Percentiles rank a stretch among this genome's conserved stretches.
Evolutionary conservation across 2,113 vertebrate species (phyloP).

Genomic region (Coreoperca whiteheadi): DNA sequence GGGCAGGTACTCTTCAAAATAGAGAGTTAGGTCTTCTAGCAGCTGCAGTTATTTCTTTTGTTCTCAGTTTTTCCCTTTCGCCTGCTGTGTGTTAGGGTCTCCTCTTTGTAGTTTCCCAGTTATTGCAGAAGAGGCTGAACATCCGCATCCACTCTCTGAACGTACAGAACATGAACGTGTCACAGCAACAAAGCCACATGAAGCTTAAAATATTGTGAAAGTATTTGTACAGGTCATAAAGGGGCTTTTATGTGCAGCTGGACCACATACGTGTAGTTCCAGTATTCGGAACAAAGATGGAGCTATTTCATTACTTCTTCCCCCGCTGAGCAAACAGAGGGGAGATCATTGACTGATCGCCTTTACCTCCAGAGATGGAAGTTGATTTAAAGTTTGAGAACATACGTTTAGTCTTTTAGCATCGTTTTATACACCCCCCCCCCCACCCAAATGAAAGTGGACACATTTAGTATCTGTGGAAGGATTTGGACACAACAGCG

Average conservation of each 20-base stretch:
- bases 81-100: not conserved
- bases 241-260: not conserved
- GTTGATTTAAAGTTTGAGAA: too few species aligned
- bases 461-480: not conserved
- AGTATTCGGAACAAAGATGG: conserved; percentile 43
- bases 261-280: conserved; percentile 11
- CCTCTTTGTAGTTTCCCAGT: not conserved
- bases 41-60: too few species aligned
- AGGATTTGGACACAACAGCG: not conserved
- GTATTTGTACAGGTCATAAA: too few species aligned
- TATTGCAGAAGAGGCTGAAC: too few species aligned
- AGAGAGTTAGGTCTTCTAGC: too few species aligned
- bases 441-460: not conserved
- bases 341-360: too few species aligned
- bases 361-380: not conserved
- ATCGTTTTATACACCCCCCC: not conserved
- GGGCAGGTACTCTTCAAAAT: too few species aligned
- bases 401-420: not conserved
- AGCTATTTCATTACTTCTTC: conserved; percentile 49
- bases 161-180: too few species aligned
- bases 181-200: too few species aligned
- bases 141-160: too few species aligned
- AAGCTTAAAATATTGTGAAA: too few species aligned
- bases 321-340: not conserved
- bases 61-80: too few species aligned